phyloP scores from a whole-genome alignment of 2,888 invertebrate species.

The Lamellibrachia satsuma region DNA sequence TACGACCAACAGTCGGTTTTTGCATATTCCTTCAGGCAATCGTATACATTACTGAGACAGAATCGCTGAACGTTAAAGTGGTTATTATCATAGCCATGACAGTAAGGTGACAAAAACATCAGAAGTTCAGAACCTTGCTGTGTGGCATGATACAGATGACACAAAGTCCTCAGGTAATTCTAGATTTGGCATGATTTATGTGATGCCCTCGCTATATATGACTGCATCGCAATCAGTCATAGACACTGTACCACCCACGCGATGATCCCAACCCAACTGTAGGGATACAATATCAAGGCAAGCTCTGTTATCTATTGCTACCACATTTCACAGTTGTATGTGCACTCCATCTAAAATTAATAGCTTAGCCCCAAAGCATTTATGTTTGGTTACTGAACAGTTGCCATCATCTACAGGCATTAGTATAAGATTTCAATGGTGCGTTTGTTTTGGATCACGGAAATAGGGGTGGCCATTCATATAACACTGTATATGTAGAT shows the following conservation, averaged over 20 bases:
- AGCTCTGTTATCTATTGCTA: neutral
- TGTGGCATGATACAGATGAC: neutral
- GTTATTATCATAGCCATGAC: neutral
- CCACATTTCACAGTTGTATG: neutral
- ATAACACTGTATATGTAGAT: neutral
- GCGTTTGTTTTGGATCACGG: neutral
- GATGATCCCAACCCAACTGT: neutral
- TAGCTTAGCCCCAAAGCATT: neutral
- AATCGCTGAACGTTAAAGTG: neutral
- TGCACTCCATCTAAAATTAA: neutral
- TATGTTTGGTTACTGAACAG: neutral
- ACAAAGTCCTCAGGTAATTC: constrained; percentile 11
- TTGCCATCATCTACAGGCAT: neutral
- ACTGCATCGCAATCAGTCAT: neutral
- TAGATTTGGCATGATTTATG: constrained; percentile 11
- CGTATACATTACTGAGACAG: neutral
- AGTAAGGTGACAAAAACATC: neutral
- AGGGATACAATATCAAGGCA: neutral
- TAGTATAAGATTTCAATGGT: neutral
- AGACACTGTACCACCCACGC: neutral
- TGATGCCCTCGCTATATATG: neutral
- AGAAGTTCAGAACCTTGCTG: neutral
- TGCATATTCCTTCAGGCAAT: neutral
- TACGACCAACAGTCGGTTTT: neutral
- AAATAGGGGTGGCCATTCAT: neutral